phyloP scores from a whole-genome alignment of 2,888 invertebrate species.

The Lepidocyrtoides sp. region DNA sequence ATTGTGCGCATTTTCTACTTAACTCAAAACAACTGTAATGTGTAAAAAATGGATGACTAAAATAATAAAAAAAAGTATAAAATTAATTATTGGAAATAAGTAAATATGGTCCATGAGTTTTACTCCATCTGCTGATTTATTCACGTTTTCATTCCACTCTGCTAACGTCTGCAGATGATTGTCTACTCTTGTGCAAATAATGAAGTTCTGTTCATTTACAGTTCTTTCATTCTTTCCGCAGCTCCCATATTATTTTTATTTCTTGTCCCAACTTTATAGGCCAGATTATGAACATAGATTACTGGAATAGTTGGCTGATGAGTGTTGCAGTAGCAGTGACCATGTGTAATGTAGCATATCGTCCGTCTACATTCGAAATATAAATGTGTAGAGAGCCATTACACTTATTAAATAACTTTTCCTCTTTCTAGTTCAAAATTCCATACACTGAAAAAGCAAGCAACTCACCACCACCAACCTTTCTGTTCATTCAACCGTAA shows the following conservation, averaged over 20 bases:
- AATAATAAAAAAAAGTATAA: no score
- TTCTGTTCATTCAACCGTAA: not conserved
- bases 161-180: not conserved
- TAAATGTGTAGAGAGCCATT: not conserved
- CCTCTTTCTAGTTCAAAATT: not conserved
- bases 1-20: not conserved
- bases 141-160: not conserved
- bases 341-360: constrained; percentile 11
- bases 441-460: not conserved
- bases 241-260: not conserved
- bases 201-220: no score
- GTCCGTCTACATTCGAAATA: not conserved
- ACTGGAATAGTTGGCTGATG: no score
- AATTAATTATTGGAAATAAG: not conserved
- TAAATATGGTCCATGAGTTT: not conserved
- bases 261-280: no score
- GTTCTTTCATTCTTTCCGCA: no score
- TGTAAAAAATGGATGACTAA: no score
- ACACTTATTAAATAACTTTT: not conserved
- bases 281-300: no score
- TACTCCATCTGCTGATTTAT: not conserved
- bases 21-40: not conserved
- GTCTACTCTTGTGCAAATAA: no score
- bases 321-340: not conserved
- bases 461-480: not conserved